Conservation (phyloP, 2,888 invertebrate genomes). For the Leptarthrus brevirostris region DNA sequence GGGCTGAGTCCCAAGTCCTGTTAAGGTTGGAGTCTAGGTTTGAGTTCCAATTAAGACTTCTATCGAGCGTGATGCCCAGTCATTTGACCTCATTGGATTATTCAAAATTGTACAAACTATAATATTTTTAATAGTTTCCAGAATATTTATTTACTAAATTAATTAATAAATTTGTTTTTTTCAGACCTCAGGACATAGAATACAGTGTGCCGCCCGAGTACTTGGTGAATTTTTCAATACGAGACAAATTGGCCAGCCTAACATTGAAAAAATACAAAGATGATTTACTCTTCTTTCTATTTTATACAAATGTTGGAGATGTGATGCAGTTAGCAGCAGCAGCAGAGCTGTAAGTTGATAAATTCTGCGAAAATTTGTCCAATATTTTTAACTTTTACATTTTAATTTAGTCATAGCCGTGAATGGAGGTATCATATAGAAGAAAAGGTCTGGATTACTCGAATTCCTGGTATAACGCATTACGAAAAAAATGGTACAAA, state of each 20-base stretch:
- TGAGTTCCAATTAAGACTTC: too few species aligned
- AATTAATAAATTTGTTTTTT: slow-evolving; percentile 54
- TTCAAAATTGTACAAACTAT: too few species aligned
- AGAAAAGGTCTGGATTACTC: slow-evolving; percentile 98
- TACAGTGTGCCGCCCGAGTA: slow-evolving; percentile 99
- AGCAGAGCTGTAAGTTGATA: slow-evolving; percentile 86
- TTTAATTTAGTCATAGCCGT: slow-evolving; percentile 83
- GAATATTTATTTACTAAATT: too few species aligned
- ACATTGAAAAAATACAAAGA: slow-evolving; percentile 98
- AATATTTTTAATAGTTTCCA: too few species aligned
- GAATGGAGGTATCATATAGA: slow-evolving; percentile 99
- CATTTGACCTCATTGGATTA: too few species aligned
- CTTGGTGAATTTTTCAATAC: slow-evolving; percentile 95
- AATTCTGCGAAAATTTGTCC: too few species aligned
- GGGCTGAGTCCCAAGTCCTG: too few species aligned
- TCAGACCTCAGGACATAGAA: slow-evolving; percentile 97
- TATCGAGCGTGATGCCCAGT: too few species aligned
- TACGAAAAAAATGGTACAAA: slow-evolving; percentile 95
- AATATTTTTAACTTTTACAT: neutral
- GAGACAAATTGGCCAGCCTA: slow-evolving; percentile 94
- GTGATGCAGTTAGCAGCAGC: slow-evolving; percentile 98
- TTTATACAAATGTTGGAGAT: slow-evolving; percentile 99
- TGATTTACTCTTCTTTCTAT: slow-evolving; percentile 98
- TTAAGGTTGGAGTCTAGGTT: too few species aligned
- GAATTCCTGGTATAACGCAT: slow-evolving; percentile 93